Conservation (phyloP, 2,113 vertebrate species). For the Oenanthe oenanthe region DNA sequence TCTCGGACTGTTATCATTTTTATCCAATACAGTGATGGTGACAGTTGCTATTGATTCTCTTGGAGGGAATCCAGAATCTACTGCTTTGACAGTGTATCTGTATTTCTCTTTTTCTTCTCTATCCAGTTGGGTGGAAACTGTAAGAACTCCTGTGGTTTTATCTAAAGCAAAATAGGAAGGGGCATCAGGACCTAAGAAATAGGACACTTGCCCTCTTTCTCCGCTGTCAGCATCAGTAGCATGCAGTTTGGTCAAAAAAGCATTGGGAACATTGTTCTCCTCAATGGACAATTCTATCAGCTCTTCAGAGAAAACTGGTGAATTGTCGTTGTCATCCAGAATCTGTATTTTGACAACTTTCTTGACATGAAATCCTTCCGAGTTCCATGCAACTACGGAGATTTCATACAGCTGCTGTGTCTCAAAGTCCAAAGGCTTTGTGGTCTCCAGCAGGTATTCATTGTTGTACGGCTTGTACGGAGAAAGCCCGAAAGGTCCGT, state of each 20-base stretch:
- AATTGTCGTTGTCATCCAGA: conserved; percentile 94
- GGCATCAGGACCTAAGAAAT: conserved; percentile 89
- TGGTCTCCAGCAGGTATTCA: conserved; percentile 93
- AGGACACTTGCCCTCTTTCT: conserved; percentile 85
- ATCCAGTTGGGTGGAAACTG: conserved; percentile 88
- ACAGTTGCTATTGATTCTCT: conserved; percentile 92
- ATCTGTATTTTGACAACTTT: conserved; percentile 87
- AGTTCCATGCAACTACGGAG: conserved; percentile 84
- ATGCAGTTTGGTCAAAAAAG: conserved; percentile 87
- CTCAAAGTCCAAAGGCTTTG: conserved; percentile 90
- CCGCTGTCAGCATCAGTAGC: conserved; percentile 92
- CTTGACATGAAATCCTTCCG: conserved; percentile 79
- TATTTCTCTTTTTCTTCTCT: conserved; percentile 96
- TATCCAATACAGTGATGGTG: conserved; percentile 88
- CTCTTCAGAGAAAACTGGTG: conserved; percentile 88
- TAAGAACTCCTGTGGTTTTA: conserved; percentile 86
- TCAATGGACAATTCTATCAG: conserved; percentile 89
- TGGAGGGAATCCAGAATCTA: conserved; percentile 89
- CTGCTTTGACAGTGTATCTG: conserved; percentile 89
- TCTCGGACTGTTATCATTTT: conserved; percentile 96
- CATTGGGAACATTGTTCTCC: conserved; percentile 92
- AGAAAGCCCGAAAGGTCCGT: conserved; percentile 87
- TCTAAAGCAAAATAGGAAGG: conserved; percentile 90
- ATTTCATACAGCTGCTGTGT: conserved; percentile 85
- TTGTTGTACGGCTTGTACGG: conserved; percentile 89